Base-by-base conservation (phyloP, 1,140 invertebrate genomes). In the Holcopasites calliopsidis region DNA sequence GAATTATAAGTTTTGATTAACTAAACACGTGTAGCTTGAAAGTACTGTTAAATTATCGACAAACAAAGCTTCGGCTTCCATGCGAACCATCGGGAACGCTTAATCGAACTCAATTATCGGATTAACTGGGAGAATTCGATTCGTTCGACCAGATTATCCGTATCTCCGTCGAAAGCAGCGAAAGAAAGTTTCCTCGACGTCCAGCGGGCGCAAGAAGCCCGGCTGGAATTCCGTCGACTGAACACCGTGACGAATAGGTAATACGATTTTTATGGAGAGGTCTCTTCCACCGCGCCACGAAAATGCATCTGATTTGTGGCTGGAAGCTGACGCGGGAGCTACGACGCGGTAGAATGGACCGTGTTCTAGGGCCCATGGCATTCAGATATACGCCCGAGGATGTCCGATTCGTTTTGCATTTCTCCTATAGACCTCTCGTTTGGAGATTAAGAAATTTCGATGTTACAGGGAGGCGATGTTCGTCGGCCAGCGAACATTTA, bases 181-280 rank as follows among this genome's bases (percentile, higher is more conserved):
- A 38, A 26, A 38, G 18, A n/a, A n/a, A n/a, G n/a, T n/a, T n/a
- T n/a, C 58, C 26, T 55, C 31, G 18, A 47, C 73, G 28, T 60
- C 33, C 73, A 40, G 52, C 40, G 21, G 55, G 64, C 65, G 11
- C n/a, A 57, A 75, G 64, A 40, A 50, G 74, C 70, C 76, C 61
- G 61, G 44, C 75, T 79, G 86, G 86, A 89, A 90, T 90, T 87
- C 87, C 79, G 84, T 86, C 85, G 55, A 83, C 82, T 80, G 85
- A 88, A 87, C 80, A 80, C 88, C 86, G 89, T 89, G 89, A 89
- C 90, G 89, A 91, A 91, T 88, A 85, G 79, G 88, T 91, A 91
- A 91, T 91, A 89, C 88, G 90, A 91, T 87, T 90, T 91, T 91
- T 90, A 91, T 90, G 90, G 86, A 87, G 84, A 66, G 68, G 73